Evolutionary conservation across 2,113 vertebrate species (phyloP), one percentile per base, ranked within the genome.

Genomic region (Mellivora capensis): DNA sequence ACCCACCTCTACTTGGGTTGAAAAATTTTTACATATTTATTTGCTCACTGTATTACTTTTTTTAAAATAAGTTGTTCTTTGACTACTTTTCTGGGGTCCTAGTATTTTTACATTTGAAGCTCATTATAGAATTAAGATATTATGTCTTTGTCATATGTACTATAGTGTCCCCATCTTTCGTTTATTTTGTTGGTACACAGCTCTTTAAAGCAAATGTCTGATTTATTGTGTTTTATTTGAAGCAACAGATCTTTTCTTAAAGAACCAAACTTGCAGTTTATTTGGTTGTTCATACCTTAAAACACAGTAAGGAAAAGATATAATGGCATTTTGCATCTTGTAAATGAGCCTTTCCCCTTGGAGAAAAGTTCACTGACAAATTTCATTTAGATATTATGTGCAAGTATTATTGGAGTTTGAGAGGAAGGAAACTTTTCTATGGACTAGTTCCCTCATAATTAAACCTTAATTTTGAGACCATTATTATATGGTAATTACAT

Each of bases 201-300:
- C n/a, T 90, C 84, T 79, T 89, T 86, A 92, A 96, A 94, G 17
- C 54, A 88, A 94, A 94, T 90, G 49, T 88, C 67, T 95, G 29
- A 84, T 82, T 94, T n/a, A 83, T n/a, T 84, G 42, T 57, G 61
- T 96, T 92, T 83, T 67, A 90, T 96, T 61, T 90, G 81, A 94
- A 76, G 39, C 49, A 87, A 62, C 25, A 92, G 17, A 61, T 67
- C 34, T 86, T 44, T 52, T 54, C 91, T 87, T 27, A 7, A 69
- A 86, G 27, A 83, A 90, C 61, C 29, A 57, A 96, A 82, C 9
- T 27, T 88, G 1, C 6, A 81, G 27, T 91, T 79, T 69, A 79
- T 62, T 87, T 83, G 7, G n/a, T 86, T 77, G 31, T 52, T 69
- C 29, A n/a, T 34, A 87, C 6, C 71, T 77, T 91, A 82, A 86